A percentile compares a stretch with the other conserved stretches of the same genome.
Evolutionary conservation across 2,888 invertebrate genomes (phyloP).

Genomic region (Drosophila cognata): DNA sequence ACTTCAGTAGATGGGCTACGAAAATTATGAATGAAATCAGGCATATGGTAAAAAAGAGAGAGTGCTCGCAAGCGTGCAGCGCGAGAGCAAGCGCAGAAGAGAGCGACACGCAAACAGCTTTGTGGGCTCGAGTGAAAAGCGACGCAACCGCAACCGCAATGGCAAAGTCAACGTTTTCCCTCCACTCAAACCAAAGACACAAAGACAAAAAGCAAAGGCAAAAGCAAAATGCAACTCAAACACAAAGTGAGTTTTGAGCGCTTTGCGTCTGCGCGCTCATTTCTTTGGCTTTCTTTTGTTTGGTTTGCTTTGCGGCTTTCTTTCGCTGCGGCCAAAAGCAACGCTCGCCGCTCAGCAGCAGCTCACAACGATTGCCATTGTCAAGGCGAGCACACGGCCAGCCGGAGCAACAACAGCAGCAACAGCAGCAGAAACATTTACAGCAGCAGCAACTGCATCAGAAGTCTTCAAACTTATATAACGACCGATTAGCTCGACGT

Average conservation of each 20-base stretch:
- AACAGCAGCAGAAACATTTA: constrained; percentile 9
- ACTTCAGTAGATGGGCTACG: constrained; percentile 29
- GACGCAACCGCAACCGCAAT: constrained; percentile 2
- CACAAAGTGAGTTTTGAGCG: constrained; percentile 57
- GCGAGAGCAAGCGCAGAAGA: constrained; percentile 22
- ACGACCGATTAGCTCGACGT: constrained; percentile 83
- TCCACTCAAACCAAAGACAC: constrained; percentile 25
- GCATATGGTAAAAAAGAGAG: constrained; percentile 45
- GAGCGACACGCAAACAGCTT: constrained; percentile 33
- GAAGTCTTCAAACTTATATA: constrained; percentile 84
- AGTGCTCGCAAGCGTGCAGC: constrained; percentile 16
- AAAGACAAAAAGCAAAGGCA: constrained; percentile 26
- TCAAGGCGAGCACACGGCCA: constrained; percentile 83
- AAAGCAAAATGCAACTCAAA: constrained; percentile 44
- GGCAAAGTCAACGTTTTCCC: constrained; percentile 23
- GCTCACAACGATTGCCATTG: constrained; percentile 83
- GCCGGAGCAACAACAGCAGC: constrained; percentile 60
- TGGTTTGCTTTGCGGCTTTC: constrained; percentile 68
- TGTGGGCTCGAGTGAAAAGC: constrained; percentile 44
- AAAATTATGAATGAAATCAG: constrained; percentile 73
- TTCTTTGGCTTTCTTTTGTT: constrained; percentile 80
- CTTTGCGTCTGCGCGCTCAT: constrained; percentile 59
- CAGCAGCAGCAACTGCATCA: constrained; percentile 66
- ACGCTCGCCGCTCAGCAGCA: constrained; percentile 54
- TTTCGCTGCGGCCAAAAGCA: constrained; percentile 66